phyloP scores from a whole-genome alignment of 2,888 invertebrate genomes.

The Calliopum simillimum region DNA sequence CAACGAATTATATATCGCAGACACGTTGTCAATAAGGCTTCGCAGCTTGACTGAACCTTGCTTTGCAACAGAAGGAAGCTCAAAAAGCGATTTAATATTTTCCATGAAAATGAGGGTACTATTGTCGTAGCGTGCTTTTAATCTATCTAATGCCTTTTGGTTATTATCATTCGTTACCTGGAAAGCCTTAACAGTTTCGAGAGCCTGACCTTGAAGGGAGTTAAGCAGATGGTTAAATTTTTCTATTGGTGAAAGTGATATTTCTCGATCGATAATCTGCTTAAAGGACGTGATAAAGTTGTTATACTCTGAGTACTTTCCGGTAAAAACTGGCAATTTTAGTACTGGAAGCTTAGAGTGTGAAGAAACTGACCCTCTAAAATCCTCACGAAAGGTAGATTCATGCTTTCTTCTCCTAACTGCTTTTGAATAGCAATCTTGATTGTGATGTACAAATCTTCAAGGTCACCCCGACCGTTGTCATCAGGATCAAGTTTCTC shows the following conservation, averaged over 20 bases:
- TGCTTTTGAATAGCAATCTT: constrained; percentile 17
- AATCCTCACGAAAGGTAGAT: no score
- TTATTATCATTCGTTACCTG: constrained; percentile 39
- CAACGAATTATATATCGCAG: constrained; percentile 34
- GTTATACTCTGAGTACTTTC: no score
- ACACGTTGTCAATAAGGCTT: constrained; percentile 31
- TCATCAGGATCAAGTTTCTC: constrained; percentile 12
- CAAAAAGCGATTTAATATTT: constrained; percentile 27
- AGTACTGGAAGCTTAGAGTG: constrained; percentile 7
- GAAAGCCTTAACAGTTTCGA: constrained; percentile 29
- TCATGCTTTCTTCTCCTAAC: background rate
- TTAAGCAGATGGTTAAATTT: constrained; percentile 20
- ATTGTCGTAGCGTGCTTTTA: constrained; percentile 35
- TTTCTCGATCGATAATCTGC: constrained; percentile 3
- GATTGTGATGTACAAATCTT: constrained; percentile 12
- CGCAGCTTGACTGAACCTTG: constrained; percentile 24
- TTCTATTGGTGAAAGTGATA: constrained; percentile 4
- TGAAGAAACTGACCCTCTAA: no score
- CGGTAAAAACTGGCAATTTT: background rate
- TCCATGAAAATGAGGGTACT: constrained; percentile 35
- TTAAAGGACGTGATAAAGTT: constrained; percentile 21
- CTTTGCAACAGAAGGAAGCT: constrained; percentile 10
- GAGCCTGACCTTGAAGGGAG: constrained; percentile 18
- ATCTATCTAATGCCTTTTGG: constrained; percentile 25
- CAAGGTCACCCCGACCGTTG: constrained; percentile 15